Evolutionary conservation across 2,888 invertebrate genomes (phyloP), one percentile per base, ranked within the genome.

Genomic region (Acheta domesticus): DNA sequence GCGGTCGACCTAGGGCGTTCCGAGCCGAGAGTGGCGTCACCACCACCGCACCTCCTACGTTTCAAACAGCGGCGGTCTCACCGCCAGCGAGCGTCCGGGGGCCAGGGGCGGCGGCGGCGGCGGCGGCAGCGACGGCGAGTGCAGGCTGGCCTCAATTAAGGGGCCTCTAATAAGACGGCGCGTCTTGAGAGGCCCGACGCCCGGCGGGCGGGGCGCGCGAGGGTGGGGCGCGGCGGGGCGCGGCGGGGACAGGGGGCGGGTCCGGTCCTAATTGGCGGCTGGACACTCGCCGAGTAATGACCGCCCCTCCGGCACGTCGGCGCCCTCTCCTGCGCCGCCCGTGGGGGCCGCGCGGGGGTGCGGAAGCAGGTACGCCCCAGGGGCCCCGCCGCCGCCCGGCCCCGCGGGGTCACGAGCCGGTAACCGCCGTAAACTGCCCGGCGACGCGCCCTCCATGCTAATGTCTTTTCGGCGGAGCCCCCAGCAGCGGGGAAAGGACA

Each of bases 101-200:
- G 36, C 36, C 36, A 36, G 36, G 36, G 36, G 36, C 36, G 36
- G 62, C 8, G 62, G 62, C 4, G 19, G 62, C 12, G 62, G 62
- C n/a, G 62, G 62, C 4, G 62, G 62, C 16, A 62, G 62, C 62
- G 62, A n/a, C 14, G 62, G 62, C 16, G n/a, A n/a, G 16, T 62
- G 16, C 12, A 62, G 62, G n/a, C 62, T 62, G 16, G 62, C 62
- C n/a, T 62, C 62, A 62, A 16, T 62, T 62, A 62, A 62, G 62
- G 62, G 62, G 62, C n/a, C 62, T 62, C 62, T 62, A 62, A 62
- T 62, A 62, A 62, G 62, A 62, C 62, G 62, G 62, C 62, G 62
- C 62, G 62, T 62, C 62, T 62, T 62, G 62, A 62, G 62, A 62
- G 62, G 62, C 62, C n/a, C 62, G 62, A 19, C n/a, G 62, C 62